Evolutionary conservation across 30 jellyfish, hydroid and myxozoan species (phyloP).

Genomic region (Hydractinia symbiolongicarpus): DNA sequence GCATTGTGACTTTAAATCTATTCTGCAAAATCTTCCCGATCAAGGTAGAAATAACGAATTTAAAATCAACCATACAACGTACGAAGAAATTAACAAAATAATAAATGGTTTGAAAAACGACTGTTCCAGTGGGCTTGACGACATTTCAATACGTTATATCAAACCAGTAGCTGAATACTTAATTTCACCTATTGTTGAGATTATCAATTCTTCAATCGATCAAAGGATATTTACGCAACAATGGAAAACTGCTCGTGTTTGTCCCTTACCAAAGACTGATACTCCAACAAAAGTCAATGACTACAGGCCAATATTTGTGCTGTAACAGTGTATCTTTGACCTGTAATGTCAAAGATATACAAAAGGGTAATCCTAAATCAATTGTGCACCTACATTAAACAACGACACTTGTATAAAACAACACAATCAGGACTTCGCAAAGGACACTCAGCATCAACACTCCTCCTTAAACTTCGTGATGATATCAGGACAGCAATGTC

Average conservation of each 20-base stretch:
- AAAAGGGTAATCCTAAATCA: conserved; percentile 10
- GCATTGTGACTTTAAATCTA: conserved; percentile 7
- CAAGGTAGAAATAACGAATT: neutral
- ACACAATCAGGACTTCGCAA: no score
- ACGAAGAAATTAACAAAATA: conserved; percentile 9
- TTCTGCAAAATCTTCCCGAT: neutral
- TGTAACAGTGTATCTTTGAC: no score
- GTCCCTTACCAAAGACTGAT: neutral
- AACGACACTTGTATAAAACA: neutral
- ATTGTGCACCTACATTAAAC: neutral
- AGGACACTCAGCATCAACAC: conserved; percentile 1
- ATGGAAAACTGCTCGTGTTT: conserved; percentile 15
- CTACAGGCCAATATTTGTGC: conserved; percentile 1
- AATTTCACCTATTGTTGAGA: neutral
- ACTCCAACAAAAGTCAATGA: neutral
- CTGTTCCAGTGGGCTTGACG: neutral
- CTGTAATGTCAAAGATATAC: conserved; percentile 5
- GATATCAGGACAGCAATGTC: no score
- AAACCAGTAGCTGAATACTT: conserved; percentile 5
- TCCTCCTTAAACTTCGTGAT: neutral
- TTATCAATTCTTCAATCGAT: neutral
- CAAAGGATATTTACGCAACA: neutral
- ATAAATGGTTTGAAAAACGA: neutral
- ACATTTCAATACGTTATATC: conserved; percentile 4
- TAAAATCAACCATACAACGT: conserved; percentile 8